These are phyloP conservation scores for Campaea margaritaria DNA, from an alignment of 2,888 invertebrate genomes.

Conservation along the genomic window DNA sequence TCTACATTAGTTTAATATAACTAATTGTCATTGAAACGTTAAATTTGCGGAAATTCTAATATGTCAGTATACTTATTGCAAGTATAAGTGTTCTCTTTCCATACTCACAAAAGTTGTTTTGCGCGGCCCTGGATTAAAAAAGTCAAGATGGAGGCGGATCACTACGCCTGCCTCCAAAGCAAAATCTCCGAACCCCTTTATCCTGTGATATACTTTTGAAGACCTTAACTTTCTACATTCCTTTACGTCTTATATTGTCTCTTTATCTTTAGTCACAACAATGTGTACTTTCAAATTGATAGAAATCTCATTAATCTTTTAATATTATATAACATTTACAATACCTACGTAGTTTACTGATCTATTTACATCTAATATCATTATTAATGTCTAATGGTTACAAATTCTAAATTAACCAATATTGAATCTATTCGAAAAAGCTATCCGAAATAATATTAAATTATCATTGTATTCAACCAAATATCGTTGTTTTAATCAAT, in stretches of 20 bases:
- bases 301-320: not conserved
- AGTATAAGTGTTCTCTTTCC: no score
- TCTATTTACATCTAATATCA: slow-evolving; percentile 47
- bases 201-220: slow-evolving; percentile 30
- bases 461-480: slow-evolving; percentile 49
- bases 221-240: slow-evolving; percentile 22
- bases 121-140: no score
- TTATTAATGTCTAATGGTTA: slow-evolving; percentile 47
- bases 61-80: no score
- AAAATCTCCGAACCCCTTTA: not conserved
- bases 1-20: no score
- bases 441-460: slow-evolving; percentile 51
- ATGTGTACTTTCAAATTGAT: slow-evolving; percentile 1
- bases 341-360: slow-evolving; percentile 46
- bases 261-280: not conserved
- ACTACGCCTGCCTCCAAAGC: not conserved
- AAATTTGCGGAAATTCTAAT: no score
- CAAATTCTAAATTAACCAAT: slow-evolving; percentile 50
- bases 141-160: no score
- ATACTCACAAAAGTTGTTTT: no score
- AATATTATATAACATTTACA: not conserved
- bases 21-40: no score
- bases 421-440: slow-evolving; percentile 45
- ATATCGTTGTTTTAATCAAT: slow-evolving; percentile 30
- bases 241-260: slow-evolving; percentile 5